phyloP scores from a whole-genome alignment of 2,888 invertebrate genomes.

The Prenolepis imparis region DNA sequence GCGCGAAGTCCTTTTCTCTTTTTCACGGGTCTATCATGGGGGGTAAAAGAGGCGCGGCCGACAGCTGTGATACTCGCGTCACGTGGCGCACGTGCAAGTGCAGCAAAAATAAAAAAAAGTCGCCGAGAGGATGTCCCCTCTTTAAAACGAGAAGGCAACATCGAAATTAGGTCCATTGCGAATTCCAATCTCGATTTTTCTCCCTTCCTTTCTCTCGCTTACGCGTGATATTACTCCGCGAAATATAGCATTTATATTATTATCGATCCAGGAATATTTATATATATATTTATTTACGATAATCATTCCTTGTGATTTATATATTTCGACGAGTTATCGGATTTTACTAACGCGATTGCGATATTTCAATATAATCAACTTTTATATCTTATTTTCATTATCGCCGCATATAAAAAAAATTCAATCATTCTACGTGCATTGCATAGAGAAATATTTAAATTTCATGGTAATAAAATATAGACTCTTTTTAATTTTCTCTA shows the following conservation, averaged over 20 bases:
- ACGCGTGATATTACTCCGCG: no score
- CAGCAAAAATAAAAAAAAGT: conserved; percentile 56
- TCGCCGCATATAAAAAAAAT: not conserved
- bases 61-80: conserved; percentile 74
- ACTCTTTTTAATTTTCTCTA: not conserved
- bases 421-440: not conserved
- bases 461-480: not conserved
- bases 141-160: conserved; percentile 24
- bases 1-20: conserved; percentile 33
- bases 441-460: not conserved
- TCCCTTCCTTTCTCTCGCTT: not conserved
- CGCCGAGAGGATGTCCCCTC: conserved; percentile 23
- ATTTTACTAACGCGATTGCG: not conserved
- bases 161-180: conserved; percentile 15
- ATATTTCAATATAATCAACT: not conserved
- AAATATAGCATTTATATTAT: not conserved
- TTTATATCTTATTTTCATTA: not conserved
- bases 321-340: not conserved
- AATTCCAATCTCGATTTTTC: conserved; percentile 12
- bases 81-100: conserved; percentile 75
- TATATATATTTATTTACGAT: not conserved
- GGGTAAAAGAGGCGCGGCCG: conserved; percentile 54
- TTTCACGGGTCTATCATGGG: conserved; percentile 6
- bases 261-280: not conserved
- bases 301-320: not conserved